These are phyloP conservation scores for Acleris laterana DNA, from an alignment of 2,888 invertebrate genomes.

Conservation along the genomic window DNA sequence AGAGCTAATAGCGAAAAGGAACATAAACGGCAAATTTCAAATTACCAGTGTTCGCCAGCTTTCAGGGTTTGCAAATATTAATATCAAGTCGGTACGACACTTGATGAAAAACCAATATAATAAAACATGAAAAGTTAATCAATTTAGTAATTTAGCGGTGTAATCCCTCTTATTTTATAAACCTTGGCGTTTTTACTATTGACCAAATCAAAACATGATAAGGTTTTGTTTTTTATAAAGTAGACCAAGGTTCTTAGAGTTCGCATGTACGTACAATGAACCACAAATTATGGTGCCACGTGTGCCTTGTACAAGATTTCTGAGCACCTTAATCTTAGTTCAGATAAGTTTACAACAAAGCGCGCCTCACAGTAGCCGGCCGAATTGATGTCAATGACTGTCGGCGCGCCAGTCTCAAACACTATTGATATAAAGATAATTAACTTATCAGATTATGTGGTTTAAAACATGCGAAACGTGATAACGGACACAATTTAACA, in stretches of 20 bases:
- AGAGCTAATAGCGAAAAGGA: too few species aligned
- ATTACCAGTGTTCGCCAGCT: too few species aligned
- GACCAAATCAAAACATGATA: conserved; percentile 52
- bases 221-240: conserved; percentile 58
- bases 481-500: background rate
- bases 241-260: conserved; percentile 64
- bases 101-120: background rate
- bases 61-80: too few species aligned
- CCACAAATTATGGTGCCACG: conserved; percentile 26
- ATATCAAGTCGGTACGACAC: too few species aligned
- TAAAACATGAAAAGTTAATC: conserved; percentile 13
- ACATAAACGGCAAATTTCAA: too few species aligned
- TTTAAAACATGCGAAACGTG: conserved; percentile 12
- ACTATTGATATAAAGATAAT: conserved; percentile 13
- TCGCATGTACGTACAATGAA: conserved; percentile 56
- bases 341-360: conserved; percentile 7
- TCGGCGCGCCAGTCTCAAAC: conserved; percentile 19
- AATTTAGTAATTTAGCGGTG: conserved; percentile 26
- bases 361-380: conserved; percentile 2
- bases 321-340: background rate
- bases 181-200: conserved; percentile 50
- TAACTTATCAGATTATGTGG: conserved; percentile 9
- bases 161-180: conserved; percentile 36
- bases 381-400: conserved; percentile 71
- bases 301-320: background rate